These are phyloP conservation scores for Dysidea cf. avara DNA, from an alignment of 37 sponge, comb jelly and placozoan species.

Conservation along the genomic window DNA sequence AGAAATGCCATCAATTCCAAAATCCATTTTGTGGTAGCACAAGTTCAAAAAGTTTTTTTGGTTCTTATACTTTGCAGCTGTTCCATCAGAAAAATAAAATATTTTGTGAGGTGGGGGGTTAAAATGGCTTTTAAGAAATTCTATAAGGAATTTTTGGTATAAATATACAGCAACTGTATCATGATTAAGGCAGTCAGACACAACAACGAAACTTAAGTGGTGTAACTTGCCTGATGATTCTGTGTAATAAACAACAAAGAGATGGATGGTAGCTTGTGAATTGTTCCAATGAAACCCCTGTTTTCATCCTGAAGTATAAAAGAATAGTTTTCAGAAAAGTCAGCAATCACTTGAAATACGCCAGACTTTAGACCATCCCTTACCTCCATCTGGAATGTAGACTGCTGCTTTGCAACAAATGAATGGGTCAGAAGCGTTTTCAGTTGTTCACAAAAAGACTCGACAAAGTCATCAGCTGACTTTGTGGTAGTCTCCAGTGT, in stretches of 20 bases:
- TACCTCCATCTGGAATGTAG: neutral
- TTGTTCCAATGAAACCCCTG: constrained; percentile 61
- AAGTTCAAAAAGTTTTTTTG: constrained; percentile 1
- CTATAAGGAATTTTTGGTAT: constrained; percentile 19
- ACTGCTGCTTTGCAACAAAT: constrained; percentile 22
- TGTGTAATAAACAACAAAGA: constrained; percentile 35
- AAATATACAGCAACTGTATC: constrained; percentile 46
- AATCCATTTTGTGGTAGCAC: constrained; percentile 28
- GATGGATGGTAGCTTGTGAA: constrained; percentile 53
- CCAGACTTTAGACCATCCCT: neutral
- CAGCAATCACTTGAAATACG: constrained; percentile 11
- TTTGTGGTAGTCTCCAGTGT: constrained; percentile 15
- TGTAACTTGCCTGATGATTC: constrained; percentile 4
- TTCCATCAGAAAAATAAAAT: constrained; percentile 49
- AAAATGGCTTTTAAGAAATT: constrained; percentile 8
- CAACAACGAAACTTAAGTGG: constrained; percentile 38
- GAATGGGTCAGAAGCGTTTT: constrained; percentile 4
- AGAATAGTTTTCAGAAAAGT: constrained; percentile 58
- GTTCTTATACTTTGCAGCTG: constrained; percentile 23
- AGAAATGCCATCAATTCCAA: constrained; percentile 59
- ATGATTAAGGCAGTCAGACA: constrained; percentile 49
- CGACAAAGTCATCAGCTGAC: constrained; percentile 10
- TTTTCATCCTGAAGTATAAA: constrained; percentile 52
- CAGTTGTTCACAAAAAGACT: constrained; percentile 25
- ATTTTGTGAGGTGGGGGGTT: constrained; percentile 14